Percentiles rank a stretch among this genome's conserved stretches.
These are phyloP conservation scores for Eucidaris tribuloides DNA, from an alignment of 35 echinoderm and acorn worm species.

Conservation along the genomic window DNA sequence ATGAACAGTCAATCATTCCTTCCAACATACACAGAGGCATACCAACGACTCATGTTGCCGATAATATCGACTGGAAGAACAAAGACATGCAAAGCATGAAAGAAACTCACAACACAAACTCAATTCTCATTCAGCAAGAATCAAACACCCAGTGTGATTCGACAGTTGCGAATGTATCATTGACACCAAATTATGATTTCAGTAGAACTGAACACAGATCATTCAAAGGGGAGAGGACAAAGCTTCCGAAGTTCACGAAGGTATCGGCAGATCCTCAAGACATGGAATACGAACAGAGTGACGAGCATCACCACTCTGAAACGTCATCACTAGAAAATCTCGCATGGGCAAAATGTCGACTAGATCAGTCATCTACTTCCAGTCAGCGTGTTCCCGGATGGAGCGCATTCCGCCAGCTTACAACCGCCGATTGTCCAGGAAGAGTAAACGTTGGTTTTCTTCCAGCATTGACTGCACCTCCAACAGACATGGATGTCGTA, in stretches of 20 bases:
- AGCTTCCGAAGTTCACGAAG: not conserved
- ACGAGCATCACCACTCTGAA: not conserved
- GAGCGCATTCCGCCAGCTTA: not conserved
- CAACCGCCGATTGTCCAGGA: not conserved
- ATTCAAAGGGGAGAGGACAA: not conserved
- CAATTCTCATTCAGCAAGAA: not conserved
- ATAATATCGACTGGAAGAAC: not conserved
- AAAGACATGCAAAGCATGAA: not conserved
- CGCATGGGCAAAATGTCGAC: not conserved
- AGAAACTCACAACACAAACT: slow-evolving; percentile 12
- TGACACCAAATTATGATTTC: not conserved
- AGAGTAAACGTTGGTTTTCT: slow-evolving; percentile 5
- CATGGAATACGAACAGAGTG: not conserved
- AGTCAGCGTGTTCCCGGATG: not conserved
- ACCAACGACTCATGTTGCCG: not conserved
- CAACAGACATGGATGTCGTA: not conserved
- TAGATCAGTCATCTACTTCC: not conserved
- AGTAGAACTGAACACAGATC: not conserved
- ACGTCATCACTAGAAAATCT: not conserved
- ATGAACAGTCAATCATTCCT: not conserved
- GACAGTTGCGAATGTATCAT: not conserved
- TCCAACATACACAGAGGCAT: not conserved
- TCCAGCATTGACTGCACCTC: not conserved
- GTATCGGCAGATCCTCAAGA: not conserved
- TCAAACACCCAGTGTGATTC: not conserved